Evolutionary conservation across 2,888 invertebrate species (phyloP), one percentile per base, ranked within the genome.

Genomic region (Tenthredo scrophulariae): DNA sequence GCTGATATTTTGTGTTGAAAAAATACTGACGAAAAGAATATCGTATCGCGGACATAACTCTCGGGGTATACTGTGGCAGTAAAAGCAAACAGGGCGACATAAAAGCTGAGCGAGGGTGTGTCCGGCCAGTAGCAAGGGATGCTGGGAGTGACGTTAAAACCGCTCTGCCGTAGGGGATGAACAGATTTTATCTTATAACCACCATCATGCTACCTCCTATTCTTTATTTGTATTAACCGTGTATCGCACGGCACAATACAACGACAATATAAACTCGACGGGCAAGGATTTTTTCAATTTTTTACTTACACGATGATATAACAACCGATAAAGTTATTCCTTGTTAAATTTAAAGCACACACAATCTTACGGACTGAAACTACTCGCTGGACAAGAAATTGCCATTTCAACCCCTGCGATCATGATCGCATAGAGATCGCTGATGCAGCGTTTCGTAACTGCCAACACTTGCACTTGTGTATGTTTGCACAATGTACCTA

Each of bases 161-260:
- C 90, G 88, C 90, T 89, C 88, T 88, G 88, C 88, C 87, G 84
- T 83, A 86, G 87, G 89, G 90, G 88, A 91, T 89, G 90, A 90
- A 90, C 87, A 89, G 91, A 91, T 91, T 88, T 89, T 90, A 91
- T 91, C 91, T 89, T 88, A 72, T 88, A 88, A 88, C 89, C 89
- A 89, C 89, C 87, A 87, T 65, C 86, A 86, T 83, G 46, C 83
- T 67, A 70, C 83, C 83, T 67, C 43, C 67, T 67, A 83, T 83
- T 83, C 83, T 83, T 83, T 83, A 83, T 83, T 83, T 83, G 80
- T 80, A 80, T 80, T 83, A 43, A 83, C 65, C 83, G 67, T 58
- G 67, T 67, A 67, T 65, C 46, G 50, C 43, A 29, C 22, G 74
- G 40, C 46, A 46, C 18, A 10, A 43, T 74, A 40, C 26, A 43